These are phyloP conservation scores for Ovis aries DNA, from an alignment of 2,113 vertebrate genomes.

Conservation along the genomic window ARS-UI_Ramb_v3.0 NC_056063.1:7605501-7606000, in stretches of 20 bases:
- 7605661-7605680: background rate
- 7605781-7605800: background rate
- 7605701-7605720: background rate
- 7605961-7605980: conserved; percentile 63
- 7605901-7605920: conserved; percentile 58
- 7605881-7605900: conserved; percentile 46
- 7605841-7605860: conserved; percentile 16
- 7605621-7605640: background rate
- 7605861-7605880: conserved; percentile 40
- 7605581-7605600: background rate
- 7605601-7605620: background rate
- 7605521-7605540: background rate
- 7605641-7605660: background rate
- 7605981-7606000: conserved; percentile 54
- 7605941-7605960: conserved; percentile 70
- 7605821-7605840: background rate
- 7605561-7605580: background rate
- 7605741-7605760: background rate
- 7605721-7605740: background rate
- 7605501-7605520: background rate
- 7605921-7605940: conserved; percentile 65
- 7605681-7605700: background rate
- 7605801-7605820: background rate
- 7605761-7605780: background rate
- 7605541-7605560: background rate